These are phyloP conservation scores for Tetragonula carbonaria DNA, from an alignment of 2,888 invertebrate species.

Conservation along the genomic window DNA sequence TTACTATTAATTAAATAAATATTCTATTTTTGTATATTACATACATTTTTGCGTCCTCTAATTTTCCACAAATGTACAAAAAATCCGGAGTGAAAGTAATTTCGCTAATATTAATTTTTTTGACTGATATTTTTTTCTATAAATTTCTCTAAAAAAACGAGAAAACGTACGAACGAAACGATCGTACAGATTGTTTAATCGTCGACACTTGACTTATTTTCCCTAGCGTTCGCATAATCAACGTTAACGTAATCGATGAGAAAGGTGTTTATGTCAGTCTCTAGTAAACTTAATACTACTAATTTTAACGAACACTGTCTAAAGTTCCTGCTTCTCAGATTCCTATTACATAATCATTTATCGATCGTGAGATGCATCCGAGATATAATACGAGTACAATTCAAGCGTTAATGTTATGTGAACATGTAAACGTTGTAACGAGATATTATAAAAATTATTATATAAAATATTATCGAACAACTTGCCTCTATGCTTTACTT, in stretches of 20 bases:
- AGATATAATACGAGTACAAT: conserved; percentile 3
- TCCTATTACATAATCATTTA: conserved; percentile 24
- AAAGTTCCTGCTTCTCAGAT: conserved; percentile 27
- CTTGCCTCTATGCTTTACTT: too few relatives aligned
- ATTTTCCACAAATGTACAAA: too few relatives aligned
- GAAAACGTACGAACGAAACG: background rate
- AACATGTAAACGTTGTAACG: background rate
- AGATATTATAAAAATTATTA: background rate
- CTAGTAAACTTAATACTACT: background rate
- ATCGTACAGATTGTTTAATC: background rate
- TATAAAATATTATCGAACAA: too few relatives aligned
- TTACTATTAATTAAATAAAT: too few relatives aligned
- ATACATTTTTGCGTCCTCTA: too few relatives aligned
- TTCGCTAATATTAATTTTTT: too few relatives aligned
- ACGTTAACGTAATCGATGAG: background rate
- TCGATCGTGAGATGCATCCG: background rate
- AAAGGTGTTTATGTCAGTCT: conserved; percentile 3
- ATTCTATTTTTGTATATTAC: too few relatives aligned
- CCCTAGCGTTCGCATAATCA: background rate
- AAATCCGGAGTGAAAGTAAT: too few relatives aligned
- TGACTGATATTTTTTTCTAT: too few relatives aligned
- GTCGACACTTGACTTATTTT: background rate
- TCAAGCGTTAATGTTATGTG: conserved; percentile 12
- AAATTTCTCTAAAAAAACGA: too few relatives aligned
- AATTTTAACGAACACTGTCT: background rate